phyloP scores from a whole-genome alignment of 2,888 invertebrate genomes.

The Mimachlamys varia region DNA sequence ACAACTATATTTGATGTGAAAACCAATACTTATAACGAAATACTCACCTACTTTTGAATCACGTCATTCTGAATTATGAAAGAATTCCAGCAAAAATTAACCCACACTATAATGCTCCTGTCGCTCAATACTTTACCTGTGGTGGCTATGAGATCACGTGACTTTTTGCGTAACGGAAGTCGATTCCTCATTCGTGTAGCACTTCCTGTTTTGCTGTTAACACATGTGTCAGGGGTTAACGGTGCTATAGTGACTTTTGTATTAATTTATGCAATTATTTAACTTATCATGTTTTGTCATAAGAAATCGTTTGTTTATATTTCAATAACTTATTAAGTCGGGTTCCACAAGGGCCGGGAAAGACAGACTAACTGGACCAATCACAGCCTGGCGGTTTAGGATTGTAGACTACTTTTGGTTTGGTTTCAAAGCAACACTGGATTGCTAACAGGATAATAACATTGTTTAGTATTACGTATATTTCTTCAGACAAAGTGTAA shows the following conservation, averaged over 20 bases:
- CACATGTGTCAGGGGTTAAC: neutral
- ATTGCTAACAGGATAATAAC: neutral
- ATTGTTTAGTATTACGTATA: neutral
- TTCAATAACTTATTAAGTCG: neutral
- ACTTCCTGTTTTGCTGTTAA: neutral
- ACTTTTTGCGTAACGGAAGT: conserved; percentile 34
- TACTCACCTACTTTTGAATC: conserved; percentile 23
- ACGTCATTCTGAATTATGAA: conserved; percentile 9
- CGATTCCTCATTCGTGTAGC: neutral
- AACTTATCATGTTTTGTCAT: no score
- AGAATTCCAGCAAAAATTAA: neutral
- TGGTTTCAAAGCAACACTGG: neutral
- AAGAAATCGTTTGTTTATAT: no score
- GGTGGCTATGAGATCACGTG: conserved; percentile 1
- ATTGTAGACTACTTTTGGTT: neutral
- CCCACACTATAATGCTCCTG: neutral
- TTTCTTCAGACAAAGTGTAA: neutral
- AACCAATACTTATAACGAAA: neutral
- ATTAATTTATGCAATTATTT: no score
- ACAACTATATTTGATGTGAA: neutral
- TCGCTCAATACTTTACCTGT: conserved; percentile 28
- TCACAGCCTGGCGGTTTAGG: no score
- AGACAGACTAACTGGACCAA: neutral
- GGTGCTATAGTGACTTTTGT: no score
- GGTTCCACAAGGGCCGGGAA: neutral